Evolutionary conservation across 2,888 invertebrate species (phyloP), one percentile per base, ranked within the genome.

Genomic region (Danaus chrysippus): DNA sequence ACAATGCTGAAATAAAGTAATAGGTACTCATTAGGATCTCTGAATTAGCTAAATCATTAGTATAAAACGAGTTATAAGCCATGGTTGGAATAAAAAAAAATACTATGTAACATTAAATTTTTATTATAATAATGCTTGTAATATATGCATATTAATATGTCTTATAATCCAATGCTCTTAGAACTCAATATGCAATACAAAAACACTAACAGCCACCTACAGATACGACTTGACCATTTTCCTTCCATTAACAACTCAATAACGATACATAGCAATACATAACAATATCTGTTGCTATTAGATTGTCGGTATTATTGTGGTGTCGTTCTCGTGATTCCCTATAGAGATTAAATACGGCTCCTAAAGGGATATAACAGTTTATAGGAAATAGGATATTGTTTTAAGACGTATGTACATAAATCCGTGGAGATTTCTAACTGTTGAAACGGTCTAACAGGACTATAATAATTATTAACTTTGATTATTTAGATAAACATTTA

Each of bases 171-270:
- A 34, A 6, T 34, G 23, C 23, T 34, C 23, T 34, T 5, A 34
- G 49, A 49, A 49, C 17, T 17, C 17, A 49, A 49, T 49, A 49
- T 49, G 17, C 17, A 49, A 11, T 49, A 17, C 15, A 49, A 49
- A 17, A 17, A 49, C 15, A 49, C 49, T 49, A 49, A 49, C 17
- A 10, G 17, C 49, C 17, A 17, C 17, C 49, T 17, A 49, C 17
- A 49, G 49, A 17, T 15, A 17, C 17, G 49, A 49, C 17, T 49
- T 17, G 49, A 15, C 17, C 49, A 17, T 49, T 49, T 49, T 49
- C 49, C 49, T 49, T 49, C 49, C 49, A 49, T 49, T 49, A 49
- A 49, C 49, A 49, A 49, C 49, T 49, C 49, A 49, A 49, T 49
- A 49, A 49, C 49, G 49, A 49, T 49, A 49, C 49, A 49, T 49